Percentiles rank a stretch among this genome's conserved stretches.
phyloP scores from a whole-genome alignment of 1,140 invertebrate species.

The Palaemon carinicauda region DNA sequence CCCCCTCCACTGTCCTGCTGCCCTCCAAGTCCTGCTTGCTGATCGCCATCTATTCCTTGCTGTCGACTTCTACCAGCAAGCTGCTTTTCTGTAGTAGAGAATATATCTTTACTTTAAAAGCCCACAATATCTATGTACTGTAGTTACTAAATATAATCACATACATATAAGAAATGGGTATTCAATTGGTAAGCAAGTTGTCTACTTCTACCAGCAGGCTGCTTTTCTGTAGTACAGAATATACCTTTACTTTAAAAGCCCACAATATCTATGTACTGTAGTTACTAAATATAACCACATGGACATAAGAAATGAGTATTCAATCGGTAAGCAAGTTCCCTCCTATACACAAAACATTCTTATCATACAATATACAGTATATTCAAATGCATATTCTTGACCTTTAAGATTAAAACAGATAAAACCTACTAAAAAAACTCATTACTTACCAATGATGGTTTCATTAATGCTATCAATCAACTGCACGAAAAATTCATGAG shows the following conservation, averaged over 20 bases:
- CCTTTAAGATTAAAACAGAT: background rate
- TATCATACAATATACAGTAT: too few species aligned
- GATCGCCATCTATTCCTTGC: conserved; percentile 23
- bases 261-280: too few species aligned
- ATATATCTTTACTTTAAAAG: background rate
- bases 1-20: conserved; percentile 36
- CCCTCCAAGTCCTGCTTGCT: conserved; percentile 14
- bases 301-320: too few species aligned
- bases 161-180: too few species aligned
- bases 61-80: conserved; percentile 29
- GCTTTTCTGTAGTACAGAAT: background rate
- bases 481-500: conserved; percentile 99
- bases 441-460: conserved; percentile 83
- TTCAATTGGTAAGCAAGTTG: too few species aligned
- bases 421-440: background rate
- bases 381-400: too few species aligned
- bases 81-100: conserved; percentile 47
- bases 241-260: background rate
- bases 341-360: too few species aligned
- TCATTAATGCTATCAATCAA: conserved; percentile 96
- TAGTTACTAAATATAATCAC: too few species aligned
- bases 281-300: too few species aligned
- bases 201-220: too few species aligned
- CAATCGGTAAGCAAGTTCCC: too few species aligned
- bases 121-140: too few species aligned